A percentile compares a stretch with the other conserved stretches of the same genome.
phyloP scores from a whole-genome alignment of 2,888 invertebrate species.

The Hoplodrina ambigua region DNA sequence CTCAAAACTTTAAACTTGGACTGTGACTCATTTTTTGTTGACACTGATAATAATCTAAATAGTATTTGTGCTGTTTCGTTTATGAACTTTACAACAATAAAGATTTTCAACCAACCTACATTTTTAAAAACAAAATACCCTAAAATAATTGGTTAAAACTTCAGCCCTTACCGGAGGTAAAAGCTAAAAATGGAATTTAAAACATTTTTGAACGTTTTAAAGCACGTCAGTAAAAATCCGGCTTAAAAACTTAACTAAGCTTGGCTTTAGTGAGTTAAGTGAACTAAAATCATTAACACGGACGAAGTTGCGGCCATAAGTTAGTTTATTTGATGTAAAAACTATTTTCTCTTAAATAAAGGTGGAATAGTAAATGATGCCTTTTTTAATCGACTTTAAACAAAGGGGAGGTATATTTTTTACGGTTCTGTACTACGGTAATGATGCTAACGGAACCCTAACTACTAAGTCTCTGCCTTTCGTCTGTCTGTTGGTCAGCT shows the following conservation, averaged over 20 bases:
- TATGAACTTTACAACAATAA: no score
- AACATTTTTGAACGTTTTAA: constrained; percentile 23
- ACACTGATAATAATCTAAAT: no score
- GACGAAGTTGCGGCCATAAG: constrained; percentile 37
- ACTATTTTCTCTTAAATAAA: constrained; percentile 9
- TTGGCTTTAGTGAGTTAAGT: constrained; percentile 36
- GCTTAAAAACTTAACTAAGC: constrained; percentile 36
- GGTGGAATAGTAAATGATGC: neutral
- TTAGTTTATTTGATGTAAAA: constrained; percentile 19
- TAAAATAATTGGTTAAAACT: constrained; percentile 20
- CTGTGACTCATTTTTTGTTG: no score
- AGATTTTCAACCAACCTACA: no score
- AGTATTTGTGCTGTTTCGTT: no score
- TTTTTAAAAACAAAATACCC: neutral
- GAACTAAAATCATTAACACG: constrained; percentile 49
- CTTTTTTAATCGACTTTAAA: neutral
- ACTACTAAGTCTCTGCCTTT: no score
- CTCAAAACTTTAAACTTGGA: no score
- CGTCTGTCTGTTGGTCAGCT: no score
- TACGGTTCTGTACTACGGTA: no score
- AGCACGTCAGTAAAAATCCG: constrained; percentile 20
- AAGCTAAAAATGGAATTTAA: constrained; percentile 28
- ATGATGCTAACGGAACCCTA: no score
- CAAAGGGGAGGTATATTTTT: no score
- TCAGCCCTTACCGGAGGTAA: neutral